These are phyloP conservation scores for Saccopteryx bilineata DNA, from an alignment of 2,113 vertebrate genomes.

Conservation along the genomic window DNA sequence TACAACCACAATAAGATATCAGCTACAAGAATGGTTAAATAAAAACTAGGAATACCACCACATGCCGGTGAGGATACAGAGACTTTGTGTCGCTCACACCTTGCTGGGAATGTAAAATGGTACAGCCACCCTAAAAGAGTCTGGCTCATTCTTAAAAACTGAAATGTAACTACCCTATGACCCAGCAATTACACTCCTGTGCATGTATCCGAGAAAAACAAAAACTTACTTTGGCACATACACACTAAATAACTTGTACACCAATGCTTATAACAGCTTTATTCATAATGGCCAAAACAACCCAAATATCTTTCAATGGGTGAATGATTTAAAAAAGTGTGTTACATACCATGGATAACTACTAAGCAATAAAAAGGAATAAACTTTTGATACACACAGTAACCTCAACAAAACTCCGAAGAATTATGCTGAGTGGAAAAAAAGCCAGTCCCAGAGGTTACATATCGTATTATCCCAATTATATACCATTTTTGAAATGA, in stretches of 20 bases:
- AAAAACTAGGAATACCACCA: background rate
- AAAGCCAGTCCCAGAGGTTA: background rate
- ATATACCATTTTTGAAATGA: background rate
- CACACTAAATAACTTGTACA: too few species aligned
- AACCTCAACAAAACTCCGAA: background rate
- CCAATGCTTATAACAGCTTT: background rate
- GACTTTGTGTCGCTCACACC: background rate
- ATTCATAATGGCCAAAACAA: background rate
- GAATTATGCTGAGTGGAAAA: background rate
- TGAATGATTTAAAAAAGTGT: background rate
- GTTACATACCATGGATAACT: background rate
- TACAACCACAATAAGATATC: background rate
- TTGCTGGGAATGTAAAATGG: background rate
- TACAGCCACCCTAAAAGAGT: background rate
- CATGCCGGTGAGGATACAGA: background rate
- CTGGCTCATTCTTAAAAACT: background rate
- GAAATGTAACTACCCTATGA: background rate
- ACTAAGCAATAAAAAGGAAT: slow-evolving; percentile 1
- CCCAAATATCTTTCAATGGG: background rate
- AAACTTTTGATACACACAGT: background rate
- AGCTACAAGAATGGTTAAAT: background rate
- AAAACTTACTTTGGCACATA: background rate
- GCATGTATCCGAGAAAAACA: background rate
- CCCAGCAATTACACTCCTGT: background rate
- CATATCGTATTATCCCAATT: background rate